These are phyloP conservation scores for Microtus richardsoni DNA, from an alignment of 2,113 vertebrate species.

Conservation along the genomic window DNA sequence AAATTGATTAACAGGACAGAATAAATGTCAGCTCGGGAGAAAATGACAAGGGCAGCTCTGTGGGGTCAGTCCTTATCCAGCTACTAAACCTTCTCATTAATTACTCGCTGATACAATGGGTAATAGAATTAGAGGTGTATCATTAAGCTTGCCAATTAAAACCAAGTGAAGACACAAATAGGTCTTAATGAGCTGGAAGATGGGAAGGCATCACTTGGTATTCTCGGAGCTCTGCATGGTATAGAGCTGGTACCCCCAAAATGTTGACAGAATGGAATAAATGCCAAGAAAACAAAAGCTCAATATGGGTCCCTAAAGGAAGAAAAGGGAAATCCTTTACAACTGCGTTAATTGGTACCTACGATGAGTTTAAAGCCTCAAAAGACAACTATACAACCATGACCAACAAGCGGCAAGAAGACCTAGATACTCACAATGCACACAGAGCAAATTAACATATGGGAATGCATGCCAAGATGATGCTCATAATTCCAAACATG, in stretches of 20 bases:
- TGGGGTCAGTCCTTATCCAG: conserved; percentile 53
- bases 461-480: not conserved
- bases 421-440: not conserved
- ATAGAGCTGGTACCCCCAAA: not conserved
- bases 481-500: not conserved
- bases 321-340: not conserved
- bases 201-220: not conserved
- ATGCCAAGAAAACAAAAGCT: conserved; percentile 42
- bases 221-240: conserved; percentile 1
- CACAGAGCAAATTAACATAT: not conserved
- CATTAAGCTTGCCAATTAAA: conserved; percentile 63
- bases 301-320: not conserved
- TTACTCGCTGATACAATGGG: conserved; percentile 59
- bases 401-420: not conserved
- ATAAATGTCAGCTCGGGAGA: conserved; percentile 52
- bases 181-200: conserved; percentile 47
- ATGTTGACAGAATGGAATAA: not conserved
- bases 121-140: conserved; percentile 43
- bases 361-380: conserved; percentile 26
- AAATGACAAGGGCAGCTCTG: conserved; percentile 57
- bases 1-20: conserved; percentile 69
- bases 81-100: conserved; percentile 72
- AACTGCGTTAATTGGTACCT: not conserved
- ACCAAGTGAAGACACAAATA: conserved; percentile 58
- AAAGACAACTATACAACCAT: not conserved